These are phyloP conservation scores for Drosophila histrio DNA, from an alignment of 2,888 invertebrate species.

Conservation along the genomic window DNA sequence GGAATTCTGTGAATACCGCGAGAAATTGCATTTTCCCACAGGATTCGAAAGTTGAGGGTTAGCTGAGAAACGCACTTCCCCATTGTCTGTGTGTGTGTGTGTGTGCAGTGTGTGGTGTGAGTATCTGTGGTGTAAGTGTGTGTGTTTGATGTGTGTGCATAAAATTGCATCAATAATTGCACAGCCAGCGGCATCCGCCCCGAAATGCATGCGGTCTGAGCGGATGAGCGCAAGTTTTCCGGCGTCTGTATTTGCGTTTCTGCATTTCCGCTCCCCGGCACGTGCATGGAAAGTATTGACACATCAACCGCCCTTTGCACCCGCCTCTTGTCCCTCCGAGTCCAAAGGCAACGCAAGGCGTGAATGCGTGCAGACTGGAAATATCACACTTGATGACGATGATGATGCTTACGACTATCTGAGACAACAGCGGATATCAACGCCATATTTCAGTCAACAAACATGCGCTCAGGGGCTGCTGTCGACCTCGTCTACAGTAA, in stretches of 20 bases:
- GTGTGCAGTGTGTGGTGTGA: neutral
- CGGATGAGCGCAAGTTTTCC: slow-evolving; percentile 36
- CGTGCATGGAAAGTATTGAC: slow-evolving; percentile 66
- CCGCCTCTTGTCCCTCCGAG: neutral
- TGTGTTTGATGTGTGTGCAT: slow-evolving; percentile 22
- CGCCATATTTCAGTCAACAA: slow-evolving; percentile 29
- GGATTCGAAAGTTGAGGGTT: slow-evolving; percentile 40
- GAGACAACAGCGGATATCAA: slow-evolving; percentile 14
- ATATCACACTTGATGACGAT: slow-evolving; percentile 21
- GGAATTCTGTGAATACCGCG: slow-evolving; percentile 48
- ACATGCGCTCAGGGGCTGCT: neutral
- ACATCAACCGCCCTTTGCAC: slow-evolving; percentile 22
- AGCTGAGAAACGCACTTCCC: slow-evolving; percentile 9
- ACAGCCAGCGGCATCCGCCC: slow-evolving; percentile 53
- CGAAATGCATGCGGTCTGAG: slow-evolving; percentile 30
- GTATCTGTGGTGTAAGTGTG: slow-evolving; percentile 4
- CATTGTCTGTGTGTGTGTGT: neutral
- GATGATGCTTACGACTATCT: slow-evolving; percentile 5
- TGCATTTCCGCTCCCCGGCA: slow-evolving; percentile 65
- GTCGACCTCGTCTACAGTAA: neutral
- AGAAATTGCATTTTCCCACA: slow-evolving; percentile 71
- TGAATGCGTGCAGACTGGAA: slow-evolving; percentile 33
- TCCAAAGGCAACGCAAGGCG: slow-evolving; percentile 10
- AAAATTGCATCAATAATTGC: slow-evolving; percentile 63
- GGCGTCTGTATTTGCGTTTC: slow-evolving; percentile 43